These are phyloP conservation scores for Corythornis cristatus DNA, from an alignment of 2,113 vertebrate genomes.

Conservation along the genomic window DNA sequence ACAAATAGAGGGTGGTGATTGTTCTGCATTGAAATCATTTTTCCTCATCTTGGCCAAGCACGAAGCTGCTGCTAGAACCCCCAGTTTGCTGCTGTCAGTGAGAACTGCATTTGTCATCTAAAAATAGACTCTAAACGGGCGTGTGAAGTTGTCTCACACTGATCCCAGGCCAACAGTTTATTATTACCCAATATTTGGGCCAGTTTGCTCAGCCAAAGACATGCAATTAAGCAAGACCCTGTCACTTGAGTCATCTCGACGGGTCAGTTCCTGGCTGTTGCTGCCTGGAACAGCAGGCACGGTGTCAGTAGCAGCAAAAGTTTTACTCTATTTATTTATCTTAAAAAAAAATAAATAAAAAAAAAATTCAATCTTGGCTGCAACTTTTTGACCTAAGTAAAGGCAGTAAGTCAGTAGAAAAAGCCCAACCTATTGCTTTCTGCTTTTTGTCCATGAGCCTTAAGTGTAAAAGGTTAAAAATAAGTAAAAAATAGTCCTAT, in stretches of 20 bases:
- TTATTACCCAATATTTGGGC: not conserved
- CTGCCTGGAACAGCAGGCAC: not conserved
- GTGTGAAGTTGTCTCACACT: not conserved
- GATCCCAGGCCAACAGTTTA: not conserved
- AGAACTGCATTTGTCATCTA: not conserved
- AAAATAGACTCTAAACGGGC: not conserved
- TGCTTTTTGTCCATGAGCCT: not conserved
- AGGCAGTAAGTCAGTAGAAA: not conserved
- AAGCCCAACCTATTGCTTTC: fast-evolving
- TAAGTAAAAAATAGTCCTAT: not conserved
- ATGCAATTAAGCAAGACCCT: not conserved
- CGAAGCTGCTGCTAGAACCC: not conserved
- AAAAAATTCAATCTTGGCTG: not conserved
- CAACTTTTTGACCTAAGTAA: not conserved
- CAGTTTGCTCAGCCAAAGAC: not conserved
- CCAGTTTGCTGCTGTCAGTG: not conserved
- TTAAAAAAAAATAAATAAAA: not conserved
- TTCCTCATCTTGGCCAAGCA: not conserved
- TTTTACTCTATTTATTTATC: not conserved
- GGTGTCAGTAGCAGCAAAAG: not conserved
- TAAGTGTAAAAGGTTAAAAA: not conserved
- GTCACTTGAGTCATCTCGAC: not conserved
- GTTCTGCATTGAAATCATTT: not conserved
- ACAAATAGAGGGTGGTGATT: not conserved
- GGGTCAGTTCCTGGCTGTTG: not conserved